Percentiles rank a stretch among this genome's conserved stretches.
phyloP scores from a whole-genome alignment of 1,140 invertebrate genomes.

The Mya arenaria region DNA sequence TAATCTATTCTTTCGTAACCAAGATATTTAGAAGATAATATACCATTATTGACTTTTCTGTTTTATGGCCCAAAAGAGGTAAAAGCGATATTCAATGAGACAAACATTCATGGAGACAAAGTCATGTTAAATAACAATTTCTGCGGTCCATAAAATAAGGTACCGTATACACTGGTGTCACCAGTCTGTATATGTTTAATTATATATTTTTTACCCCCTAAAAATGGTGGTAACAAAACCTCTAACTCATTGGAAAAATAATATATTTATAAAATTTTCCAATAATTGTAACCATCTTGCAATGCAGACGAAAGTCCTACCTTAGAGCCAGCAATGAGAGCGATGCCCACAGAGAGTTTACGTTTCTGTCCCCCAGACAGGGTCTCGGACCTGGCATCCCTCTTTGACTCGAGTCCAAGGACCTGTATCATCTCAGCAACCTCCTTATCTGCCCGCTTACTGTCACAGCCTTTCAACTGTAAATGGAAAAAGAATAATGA shows the following conservation, averaged over 20 bases:
- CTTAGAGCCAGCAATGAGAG: conserved; percentile 82
- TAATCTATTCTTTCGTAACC: background rate
- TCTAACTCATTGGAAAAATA: too few relatives aligned
- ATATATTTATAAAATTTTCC: too few relatives aligned
- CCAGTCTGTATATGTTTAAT: too few relatives aligned
- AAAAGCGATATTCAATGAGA: too few relatives aligned
- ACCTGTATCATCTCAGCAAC: conserved; percentile 82
- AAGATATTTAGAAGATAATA: background rate
- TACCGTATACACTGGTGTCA: too few relatives aligned
- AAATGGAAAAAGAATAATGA: conserved; percentile 61
- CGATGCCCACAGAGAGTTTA: conserved; percentile 82
- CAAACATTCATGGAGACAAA: too few relatives aligned
- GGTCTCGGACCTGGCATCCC: conserved; percentile 86
- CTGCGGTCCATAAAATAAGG: too few relatives aligned
- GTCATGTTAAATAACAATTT: too few relatives aligned
- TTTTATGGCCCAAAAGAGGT: background rate
- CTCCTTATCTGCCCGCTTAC: conserved; percentile 83
- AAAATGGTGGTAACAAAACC: too few relatives aligned
- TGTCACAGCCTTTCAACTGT: conserved; percentile 86
- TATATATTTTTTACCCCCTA: too few relatives aligned
- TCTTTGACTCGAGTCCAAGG: conserved; percentile 85
- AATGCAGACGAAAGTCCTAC: conserved; percentile 66
- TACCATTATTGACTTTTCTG: background rate
- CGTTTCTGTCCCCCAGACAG: conserved; percentile 83
- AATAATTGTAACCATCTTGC: too few relatives aligned